These are phyloP conservation scores for Neelides folsomi DNA, from an alignment of 2,888 invertebrate species.

Conservation along the genomic window DNA sequence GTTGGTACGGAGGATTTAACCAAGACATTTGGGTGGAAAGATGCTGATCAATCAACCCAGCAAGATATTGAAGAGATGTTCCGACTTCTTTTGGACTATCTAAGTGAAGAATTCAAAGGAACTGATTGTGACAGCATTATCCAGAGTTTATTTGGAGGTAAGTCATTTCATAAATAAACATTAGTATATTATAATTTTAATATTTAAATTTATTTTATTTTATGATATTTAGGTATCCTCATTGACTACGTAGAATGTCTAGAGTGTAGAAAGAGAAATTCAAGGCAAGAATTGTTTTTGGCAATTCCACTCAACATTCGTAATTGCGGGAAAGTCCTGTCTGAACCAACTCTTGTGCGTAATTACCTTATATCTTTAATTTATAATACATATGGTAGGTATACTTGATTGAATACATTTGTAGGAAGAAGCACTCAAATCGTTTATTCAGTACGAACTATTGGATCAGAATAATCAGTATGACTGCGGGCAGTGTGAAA, in stretches of 20 bases:
- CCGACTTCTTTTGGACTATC: slow-evolving; percentile 77
- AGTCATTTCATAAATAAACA: neutral
- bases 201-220: neutral
- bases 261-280: slow-evolving; percentile 69
- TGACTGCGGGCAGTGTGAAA: slow-evolving; percentile 69
- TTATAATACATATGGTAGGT: neutral
- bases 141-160: slow-evolving; percentile 56
- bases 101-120: slow-evolving; percentile 69
- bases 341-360: slow-evolving; percentile 50
- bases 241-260: slow-evolving; percentile 80
- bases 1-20: slow-evolving; percentile 78
- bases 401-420: slow-evolving; percentile 18
- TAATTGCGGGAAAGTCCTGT: slow-evolving; percentile 50
- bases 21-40: slow-evolving; percentile 79
- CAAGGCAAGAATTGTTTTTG: slow-evolving; percentile 65
- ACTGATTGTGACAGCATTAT: slow-evolving; percentile 70
- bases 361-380: slow-evolving; percentile 1
- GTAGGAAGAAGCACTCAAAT: slow-evolving; percentile 64
- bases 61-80: slow-evolving; percentile 84
- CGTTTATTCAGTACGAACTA: slow-evolving; percentile 71
- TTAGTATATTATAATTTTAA: slow-evolving; percentile 1
- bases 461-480: slow-evolving; percentile 75
- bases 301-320: slow-evolving; percentile 75
- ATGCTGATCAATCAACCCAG: slow-evolving; percentile 79
- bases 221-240: slow-evolving; percentile 48